Evolutionary conservation across 2,797 vertebrate genomes (phyloP), one percentile per base, ranked within the genome.

Genomic region (Eremophila alpestris): DNA sequence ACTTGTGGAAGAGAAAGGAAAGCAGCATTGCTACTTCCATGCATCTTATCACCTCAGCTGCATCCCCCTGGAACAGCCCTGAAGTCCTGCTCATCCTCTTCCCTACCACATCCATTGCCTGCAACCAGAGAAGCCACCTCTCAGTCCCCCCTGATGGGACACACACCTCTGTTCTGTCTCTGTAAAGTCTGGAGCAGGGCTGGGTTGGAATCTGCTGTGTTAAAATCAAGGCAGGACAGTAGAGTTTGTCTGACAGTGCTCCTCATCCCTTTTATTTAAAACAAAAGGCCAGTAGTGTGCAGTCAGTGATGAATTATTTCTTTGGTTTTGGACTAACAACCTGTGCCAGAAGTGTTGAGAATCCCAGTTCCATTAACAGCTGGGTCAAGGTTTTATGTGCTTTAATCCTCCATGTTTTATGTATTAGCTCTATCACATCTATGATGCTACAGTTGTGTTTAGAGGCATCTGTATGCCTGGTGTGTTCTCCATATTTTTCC

Each of bases 331-430:
- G 46, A 73, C 43, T 89, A 78, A 62, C 1, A 16, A 59, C 12
- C 29, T 1, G 0, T 83, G 79, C 62, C 84, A 92, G 45, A 71
- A 69, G 8, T 55, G 40, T 23, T 80, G 84, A 69, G 58, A 80
- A 68, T 81, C 29, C 24, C 36, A 45, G 29, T 56, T 91, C 59
- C 76, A 55, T 71, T 93, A 87, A 69, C 78, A 92, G 40, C 30
- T 62, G 54, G 58, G 87, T 89, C 79, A 91, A 89, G 58, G 51
- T 85, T 26, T 65, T 1, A 2, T 9, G 3, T 0, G 0, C 46
- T 87, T 92, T 74, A 94, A 87, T 83, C 36, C 71, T 32, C 1
- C 46, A 77, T 93, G 78, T 34, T 93, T 97, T 93, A 77, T 91
- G 64, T 71, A 83, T 93, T 83, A 91, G 23, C 26, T 86, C 32